Evolutionary conservation across 2,113 vertebrate genomes (phyloP).

Genomic region (Dunckerocampus dactyliophorus): DNA sequence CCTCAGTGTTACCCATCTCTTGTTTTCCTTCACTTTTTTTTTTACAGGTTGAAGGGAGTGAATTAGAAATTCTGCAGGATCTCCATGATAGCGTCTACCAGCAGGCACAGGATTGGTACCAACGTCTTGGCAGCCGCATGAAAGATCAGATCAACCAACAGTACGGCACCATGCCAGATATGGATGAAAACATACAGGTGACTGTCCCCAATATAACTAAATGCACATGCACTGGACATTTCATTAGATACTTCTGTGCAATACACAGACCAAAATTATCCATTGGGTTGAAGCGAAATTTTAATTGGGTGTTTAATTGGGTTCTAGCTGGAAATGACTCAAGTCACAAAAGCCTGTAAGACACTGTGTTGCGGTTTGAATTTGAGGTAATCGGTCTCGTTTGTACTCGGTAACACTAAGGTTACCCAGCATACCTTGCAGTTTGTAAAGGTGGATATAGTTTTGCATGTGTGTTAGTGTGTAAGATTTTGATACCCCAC

Average conservation of each 20-base stretch:
- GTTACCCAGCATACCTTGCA: too few relatives aligned
- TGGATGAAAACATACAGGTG: slow-evolving; percentile 85
- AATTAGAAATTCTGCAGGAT: slow-evolving; percentile 75
- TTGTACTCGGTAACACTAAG: too few relatives aligned
- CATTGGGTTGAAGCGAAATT: too few relatives aligned
- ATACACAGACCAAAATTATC: not conserved
- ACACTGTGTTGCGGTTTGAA: too few relatives aligned
- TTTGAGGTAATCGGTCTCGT: too few relatives aligned
- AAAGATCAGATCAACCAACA: slow-evolving; percentile 76
- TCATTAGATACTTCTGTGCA: not conserved
- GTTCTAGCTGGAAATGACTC: too few relatives aligned
- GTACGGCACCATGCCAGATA: slow-evolving; percentile 77
- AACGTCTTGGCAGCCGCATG: slow-evolving; percentile 67
- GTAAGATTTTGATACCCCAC: too few relatives aligned
- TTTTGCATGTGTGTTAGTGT: too few relatives aligned
- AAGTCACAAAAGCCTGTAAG: too few relatives aligned
- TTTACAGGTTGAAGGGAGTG: slow-evolving; percentile 74
- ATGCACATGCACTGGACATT: not conserved
- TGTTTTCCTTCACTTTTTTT: not conserved
- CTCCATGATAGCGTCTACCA: slow-evolving; percentile 83
- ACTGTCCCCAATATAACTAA: not conserved
- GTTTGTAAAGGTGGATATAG: too few relatives aligned
- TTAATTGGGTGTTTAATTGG: too few relatives aligned
- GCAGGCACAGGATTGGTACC: slow-evolving; percentile 81
- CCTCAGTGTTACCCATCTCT: not conserved